These are phyloP conservation scores for Gavia stellata DNA, from an alignment of 2,113 vertebrate genomes.

Conservation along the genomic window DNA sequence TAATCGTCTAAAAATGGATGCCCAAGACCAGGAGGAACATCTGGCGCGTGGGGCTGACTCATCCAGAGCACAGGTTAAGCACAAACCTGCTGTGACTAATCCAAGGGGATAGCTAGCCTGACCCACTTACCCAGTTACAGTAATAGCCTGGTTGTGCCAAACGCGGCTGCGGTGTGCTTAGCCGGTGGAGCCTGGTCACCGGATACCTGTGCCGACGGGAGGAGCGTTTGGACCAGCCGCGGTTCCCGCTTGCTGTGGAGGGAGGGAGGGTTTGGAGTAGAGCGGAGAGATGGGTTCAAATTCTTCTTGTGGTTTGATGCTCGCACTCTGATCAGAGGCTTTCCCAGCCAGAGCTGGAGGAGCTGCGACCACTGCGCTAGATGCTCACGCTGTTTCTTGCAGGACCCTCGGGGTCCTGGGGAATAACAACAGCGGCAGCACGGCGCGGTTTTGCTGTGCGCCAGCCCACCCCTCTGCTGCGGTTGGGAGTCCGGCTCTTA, in stretches of 20 bases:
- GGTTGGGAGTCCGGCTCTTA: background rate
- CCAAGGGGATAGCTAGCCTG: background rate
- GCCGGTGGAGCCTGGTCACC: rapidly evolving
- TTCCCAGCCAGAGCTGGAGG: background rate
- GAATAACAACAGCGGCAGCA: background rate
- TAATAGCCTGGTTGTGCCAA: background rate
- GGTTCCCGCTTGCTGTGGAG: rapidly evolving
- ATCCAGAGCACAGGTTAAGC: background rate
- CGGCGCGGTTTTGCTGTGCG: background rate
- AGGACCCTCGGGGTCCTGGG: background rate
- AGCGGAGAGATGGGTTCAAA: background rate
- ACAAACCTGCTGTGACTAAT: conserved; percentile 11
- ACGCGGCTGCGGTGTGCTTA: background rate
- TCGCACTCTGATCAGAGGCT: background rate
- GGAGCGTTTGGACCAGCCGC: rapidly evolving
- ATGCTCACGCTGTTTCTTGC: background rate
- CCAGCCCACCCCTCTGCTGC: background rate
- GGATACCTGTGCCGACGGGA: background rate
- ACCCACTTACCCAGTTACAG: conserved; percentile 44
- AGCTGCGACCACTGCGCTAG: background rate
- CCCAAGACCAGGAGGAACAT: background rate
- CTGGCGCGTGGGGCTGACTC: background rate
- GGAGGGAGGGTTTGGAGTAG: background rate
- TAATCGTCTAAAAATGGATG: background rate
- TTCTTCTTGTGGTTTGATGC: background rate